Evolutionary conservation across 2,797 vertebrate species (phyloP).

Genomic region (Muraenolepis orangiensis): DNA sequence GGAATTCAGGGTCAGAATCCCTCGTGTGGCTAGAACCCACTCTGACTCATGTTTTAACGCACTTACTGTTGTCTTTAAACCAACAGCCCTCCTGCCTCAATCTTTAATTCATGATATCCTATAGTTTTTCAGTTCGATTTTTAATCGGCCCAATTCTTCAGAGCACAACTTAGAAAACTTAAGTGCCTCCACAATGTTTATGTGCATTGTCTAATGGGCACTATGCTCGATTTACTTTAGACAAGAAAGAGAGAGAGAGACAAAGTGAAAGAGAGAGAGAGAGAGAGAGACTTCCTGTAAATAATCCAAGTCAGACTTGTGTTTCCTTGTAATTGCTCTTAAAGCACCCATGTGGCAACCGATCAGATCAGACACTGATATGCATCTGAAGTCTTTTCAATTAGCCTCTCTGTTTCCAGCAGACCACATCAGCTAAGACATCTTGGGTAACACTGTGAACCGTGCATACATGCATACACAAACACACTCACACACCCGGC

Average conservation of each 20-base stretch:
- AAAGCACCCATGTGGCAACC: background rate
- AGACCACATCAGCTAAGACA: conserved; percentile 56
- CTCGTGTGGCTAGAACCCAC: background rate
- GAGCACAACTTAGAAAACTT: background rate
- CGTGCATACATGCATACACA: conserved; percentile 23
- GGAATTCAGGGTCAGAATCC: background rate
- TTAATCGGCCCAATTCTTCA: background rate
- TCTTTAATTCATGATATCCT: background rate
- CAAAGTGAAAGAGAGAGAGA: background rate
- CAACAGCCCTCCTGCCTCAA: conserved; percentile 18
- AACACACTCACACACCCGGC: no score
- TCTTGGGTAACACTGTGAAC: conserved; percentile 39
- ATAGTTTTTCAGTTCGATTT: conserved; percentile 3
- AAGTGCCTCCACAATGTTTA: background rate
- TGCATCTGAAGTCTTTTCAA: conserved; percentile 10
- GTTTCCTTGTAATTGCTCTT: background rate
- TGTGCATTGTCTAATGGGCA: background rate
- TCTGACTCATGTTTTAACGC: background rate
- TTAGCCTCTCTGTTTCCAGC: conserved; percentile 35
- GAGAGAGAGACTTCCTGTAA: background rate
- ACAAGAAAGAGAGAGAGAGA: no score
- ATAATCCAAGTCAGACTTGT: background rate
- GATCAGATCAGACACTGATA: background rate
- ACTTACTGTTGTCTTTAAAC: background rate
- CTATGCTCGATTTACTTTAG: no score